Evolutionary conservation across 2,113 vertebrate genomes (phyloP).

Genomic region (Pipa parva): DNA sequence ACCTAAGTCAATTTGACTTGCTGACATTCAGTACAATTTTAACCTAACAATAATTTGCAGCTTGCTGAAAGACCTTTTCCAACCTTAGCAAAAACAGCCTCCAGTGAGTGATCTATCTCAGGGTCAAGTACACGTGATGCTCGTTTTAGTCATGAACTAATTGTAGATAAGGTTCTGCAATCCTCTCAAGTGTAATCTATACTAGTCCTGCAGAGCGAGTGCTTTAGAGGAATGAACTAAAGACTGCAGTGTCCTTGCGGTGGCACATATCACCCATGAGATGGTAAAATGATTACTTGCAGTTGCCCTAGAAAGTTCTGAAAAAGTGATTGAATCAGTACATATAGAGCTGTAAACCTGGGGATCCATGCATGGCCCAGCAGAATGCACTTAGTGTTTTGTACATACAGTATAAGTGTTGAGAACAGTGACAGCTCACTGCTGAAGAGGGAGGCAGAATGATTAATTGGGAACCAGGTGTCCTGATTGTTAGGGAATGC

Average conservation of each 20-base stretch:
- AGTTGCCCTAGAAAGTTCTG: conserved; percentile 41
- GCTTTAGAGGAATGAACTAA: conserved; percentile 38
- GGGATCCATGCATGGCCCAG: conserved; percentile 64
- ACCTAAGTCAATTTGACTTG: conserved; percentile 1
- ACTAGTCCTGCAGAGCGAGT: conserved; percentile 31
- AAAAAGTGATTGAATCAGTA: conserved; percentile 56
- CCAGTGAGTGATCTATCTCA: conserved; percentile 41
- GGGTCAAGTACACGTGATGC: conserved; percentile 44
- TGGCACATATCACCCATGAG: conserved; percentile 5
- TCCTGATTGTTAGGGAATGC: conserved; percentile 52
- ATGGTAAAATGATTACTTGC: conserved; percentile 46
- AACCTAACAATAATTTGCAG: conserved; percentile 11
- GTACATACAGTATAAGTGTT: conserved; percentile 62
- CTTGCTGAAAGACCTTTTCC: conserved; percentile 16
- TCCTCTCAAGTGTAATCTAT: conserved; percentile 24
- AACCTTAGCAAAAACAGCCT: conserved; percentile 24
- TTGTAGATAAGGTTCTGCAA: conserved; percentile 44
- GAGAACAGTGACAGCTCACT: conserved; percentile 79
- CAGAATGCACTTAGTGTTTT: conserved; percentile 44
- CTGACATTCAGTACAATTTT: conserved; percentile 7
- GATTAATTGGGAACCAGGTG: conserved; percentile 79
- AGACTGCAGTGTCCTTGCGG: conserved; percentile 47
- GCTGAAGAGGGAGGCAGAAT: conserved; percentile 68
- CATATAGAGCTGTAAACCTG: conserved; percentile 55
- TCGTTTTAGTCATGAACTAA: conserved; percentile 46